Base-by-base conservation (phyloP, 1,140 invertebrate genomes). In the Paralvinella palmiformis region DNA sequence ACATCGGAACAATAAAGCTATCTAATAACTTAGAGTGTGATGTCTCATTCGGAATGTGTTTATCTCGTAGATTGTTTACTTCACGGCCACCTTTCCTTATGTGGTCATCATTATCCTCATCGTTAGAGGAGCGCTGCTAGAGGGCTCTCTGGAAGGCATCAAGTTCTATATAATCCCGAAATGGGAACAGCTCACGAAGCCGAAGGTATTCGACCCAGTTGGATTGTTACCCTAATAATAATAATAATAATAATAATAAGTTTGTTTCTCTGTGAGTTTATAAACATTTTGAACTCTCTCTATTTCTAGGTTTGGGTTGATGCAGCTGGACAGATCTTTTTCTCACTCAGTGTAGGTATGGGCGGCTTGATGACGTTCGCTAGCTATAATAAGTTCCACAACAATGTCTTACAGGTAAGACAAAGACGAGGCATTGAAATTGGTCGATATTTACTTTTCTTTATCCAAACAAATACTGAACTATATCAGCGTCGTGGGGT, bases 351-450 rank as follows among this genome's bases (percentile, higher is more conserved):
- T 59, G 90, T 94, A 35, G 90, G 91, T 0, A 92, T 93, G 72
- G 93, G 93, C 22, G 92, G 91, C 3, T 90, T 95, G 84, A 93
- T 96, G 73, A 92, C 91, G 72, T 94, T 94, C 76, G 89, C 91
- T n/a, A 94, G 91, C 73, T 96, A 95, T 82, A 96, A 95, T 79
- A 88, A 89, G 75, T 92, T 93, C 75, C 88, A 91, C 73, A 95
- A 95, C 74, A 91, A 91, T 70, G 89, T 94, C 64, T 81, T 71
- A 76, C 64, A 79, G 77, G 79, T 79, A 37, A n/a, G n/a, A n/a
- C n/a, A n/a, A n/a, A n/a, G n/a, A n/a, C n/a, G n/a, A n/a, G n/a
- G n/a, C n/a, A n/a, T n/a, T n/a, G n/a, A n/a, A n/a, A n/a, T n/a
- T n/a, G n/a, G n/a, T n/a, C n/a, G n/a, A n/a, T n/a, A n/a, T n/a